Evolutionary conservation across 2,797 vertebrate genomes (phyloP).

Genomic region (Paramormyrops hopkinsi): DNA sequence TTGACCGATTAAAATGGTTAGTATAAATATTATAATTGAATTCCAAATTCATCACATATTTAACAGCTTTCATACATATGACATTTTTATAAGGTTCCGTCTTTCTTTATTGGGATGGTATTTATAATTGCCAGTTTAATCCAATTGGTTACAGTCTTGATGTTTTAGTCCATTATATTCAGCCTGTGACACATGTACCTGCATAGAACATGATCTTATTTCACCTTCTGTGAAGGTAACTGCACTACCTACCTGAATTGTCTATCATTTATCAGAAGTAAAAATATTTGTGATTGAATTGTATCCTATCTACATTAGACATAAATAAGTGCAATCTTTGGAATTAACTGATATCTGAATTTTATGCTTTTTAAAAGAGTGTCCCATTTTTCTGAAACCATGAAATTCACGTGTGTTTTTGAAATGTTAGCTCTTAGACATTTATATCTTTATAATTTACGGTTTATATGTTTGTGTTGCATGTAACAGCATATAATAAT

Average conservation of each 20-base stretch:
- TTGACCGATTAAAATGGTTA: not conserved
- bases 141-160: not conserved
- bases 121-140: not conserved
- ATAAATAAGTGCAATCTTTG: constrained; percentile 29
- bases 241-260: constrained; percentile 40
- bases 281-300: constrained; percentile 16
- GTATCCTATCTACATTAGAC: constrained; percentile 39
- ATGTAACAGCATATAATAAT: not conserved
- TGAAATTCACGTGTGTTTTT: not conserved
- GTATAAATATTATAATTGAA: not conserved
- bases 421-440: not conserved
- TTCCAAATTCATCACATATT: not conserved
- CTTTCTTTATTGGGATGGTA: not conserved
- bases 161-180: constrained; percentile 27
- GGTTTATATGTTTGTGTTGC: not conserved
- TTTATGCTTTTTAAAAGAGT: not conserved
- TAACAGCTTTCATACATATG: not conserved
- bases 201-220: constrained; percentile 31
- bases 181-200: constrained; percentile 31
- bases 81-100: not conserved
- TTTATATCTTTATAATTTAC: not conserved
- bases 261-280: not conserved
- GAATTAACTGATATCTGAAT: constrained; percentile 8
- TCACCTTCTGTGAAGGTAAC: constrained; percentile 74
- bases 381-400: not conserved